Evolutionary conservation across 2,113 vertebrate species (phyloP).

Genomic region (Embiotoca jacksoni): DNA sequence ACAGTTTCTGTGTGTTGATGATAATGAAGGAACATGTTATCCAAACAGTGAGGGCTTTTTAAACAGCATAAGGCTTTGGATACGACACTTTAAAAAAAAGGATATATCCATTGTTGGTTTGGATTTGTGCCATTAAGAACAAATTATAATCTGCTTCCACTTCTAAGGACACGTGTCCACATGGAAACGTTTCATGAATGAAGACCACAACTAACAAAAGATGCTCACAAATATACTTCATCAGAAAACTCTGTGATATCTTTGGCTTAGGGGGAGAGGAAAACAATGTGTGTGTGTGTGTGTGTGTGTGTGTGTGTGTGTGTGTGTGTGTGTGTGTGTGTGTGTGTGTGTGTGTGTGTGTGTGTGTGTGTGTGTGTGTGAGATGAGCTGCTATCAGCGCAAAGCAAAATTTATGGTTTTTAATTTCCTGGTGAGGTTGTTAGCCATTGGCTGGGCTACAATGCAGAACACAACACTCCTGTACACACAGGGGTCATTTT

Average conservation of each 20-base stretch:
- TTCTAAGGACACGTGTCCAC: too few species aligned
- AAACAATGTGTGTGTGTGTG: slow-evolving; percentile 8
- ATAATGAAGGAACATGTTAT: too few species aligned
- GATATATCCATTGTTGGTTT: too few species aligned
- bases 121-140: too few species aligned
- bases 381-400: slow-evolving; percentile 86
- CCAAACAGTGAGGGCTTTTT: too few species aligned
- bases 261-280: slow-evolving; percentile 72
- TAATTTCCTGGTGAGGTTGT: slow-evolving; percentile 96
- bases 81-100: too few species aligned
- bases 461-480: slow-evolving; percentile 92
- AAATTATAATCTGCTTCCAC: too few species aligned
- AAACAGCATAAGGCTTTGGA: too few species aligned
- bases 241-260: neutral
- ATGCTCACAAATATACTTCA: too few species aligned
- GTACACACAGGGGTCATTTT: slow-evolving; percentile 92
- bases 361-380: neutral
- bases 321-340: slow-evolving; percentile 4
- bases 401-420: slow-evolving; percentile 99
- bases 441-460: slow-evolving; percentile 91
- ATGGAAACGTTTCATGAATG: too few species aligned
- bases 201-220: too few species aligned
- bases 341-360: slow-evolving; percentile 1
- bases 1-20: too few species aligned
- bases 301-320: neutral